phyloP scores from a whole-genome alignment of 2,797 vertebrate genomes.

The Florisuga fusca region DNA sequence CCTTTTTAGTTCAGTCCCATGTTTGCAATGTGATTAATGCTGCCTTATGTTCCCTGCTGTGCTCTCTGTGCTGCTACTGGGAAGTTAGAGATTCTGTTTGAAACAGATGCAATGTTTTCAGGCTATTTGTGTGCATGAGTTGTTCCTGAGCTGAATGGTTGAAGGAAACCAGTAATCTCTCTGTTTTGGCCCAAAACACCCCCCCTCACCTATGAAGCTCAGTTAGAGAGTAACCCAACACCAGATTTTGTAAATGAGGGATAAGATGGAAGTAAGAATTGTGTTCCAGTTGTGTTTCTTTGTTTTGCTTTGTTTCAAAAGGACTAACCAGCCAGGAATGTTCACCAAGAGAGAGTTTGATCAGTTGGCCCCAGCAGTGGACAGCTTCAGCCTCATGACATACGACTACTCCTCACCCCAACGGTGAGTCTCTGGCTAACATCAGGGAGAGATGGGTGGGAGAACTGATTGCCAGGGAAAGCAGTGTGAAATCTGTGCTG shows the following conservation, averaged over 20 bases:
- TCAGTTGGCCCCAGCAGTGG: slow-evolving; percentile 87
- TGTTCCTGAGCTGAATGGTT: not conserved
- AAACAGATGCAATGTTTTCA: not conserved
- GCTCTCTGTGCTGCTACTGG: not conserved
- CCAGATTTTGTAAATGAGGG: not conserved
- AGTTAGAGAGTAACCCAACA: not conserved
- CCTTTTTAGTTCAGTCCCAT: not conserved
- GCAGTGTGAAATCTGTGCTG: not conserved
- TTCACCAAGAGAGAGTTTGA: slow-evolving; percentile 93
- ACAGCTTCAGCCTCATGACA: slow-evolving; percentile 97
- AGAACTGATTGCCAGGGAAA: not conserved
- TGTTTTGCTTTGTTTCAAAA: slow-evolving; percentile 58
- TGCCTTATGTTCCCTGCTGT: not conserved
- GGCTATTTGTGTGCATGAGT: not conserved
- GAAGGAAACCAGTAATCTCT: not conserved
- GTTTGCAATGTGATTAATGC: not conserved
- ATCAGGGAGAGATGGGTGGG: not conserved
- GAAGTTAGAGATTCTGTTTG: not conserved
- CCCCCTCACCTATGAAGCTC: not conserved
- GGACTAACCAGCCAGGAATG: slow-evolving; percentile 88
- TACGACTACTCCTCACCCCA: slow-evolving; percentile 91
- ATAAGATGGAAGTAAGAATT: not conserved
- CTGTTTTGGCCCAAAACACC: not conserved
- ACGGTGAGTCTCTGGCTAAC: slow-evolving; percentile 69
- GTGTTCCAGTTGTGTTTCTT: not conserved